phyloP scores from a whole-genome alignment of 2,797 vertebrate species.

The Phrynocephalus vlangalii region DNA sequence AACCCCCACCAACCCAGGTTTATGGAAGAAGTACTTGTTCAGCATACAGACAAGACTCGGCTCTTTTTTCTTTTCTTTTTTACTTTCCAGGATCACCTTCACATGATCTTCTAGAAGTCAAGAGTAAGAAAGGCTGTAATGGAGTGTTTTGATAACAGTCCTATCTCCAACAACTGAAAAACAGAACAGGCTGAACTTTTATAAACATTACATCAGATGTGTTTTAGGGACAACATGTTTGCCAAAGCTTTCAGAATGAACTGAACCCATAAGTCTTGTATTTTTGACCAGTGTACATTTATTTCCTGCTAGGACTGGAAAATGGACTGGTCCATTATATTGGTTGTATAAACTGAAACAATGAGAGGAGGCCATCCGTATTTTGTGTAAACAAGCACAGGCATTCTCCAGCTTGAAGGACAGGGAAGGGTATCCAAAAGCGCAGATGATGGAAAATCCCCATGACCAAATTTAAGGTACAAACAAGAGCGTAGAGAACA shows the following conservation, averaged over 20 bases:
- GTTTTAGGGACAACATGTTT: conserved; percentile 78
- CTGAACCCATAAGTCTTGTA: conserved; percentile 57
- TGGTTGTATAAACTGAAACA: conserved; percentile 72
- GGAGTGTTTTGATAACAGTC: conserved; percentile 62
- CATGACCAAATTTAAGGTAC: not conserved
- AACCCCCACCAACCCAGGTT: not conserved
- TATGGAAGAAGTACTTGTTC: not conserved
- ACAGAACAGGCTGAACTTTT: conserved; percentile 61
- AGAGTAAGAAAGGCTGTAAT: conserved; percentile 48
- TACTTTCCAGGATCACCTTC: conserved; percentile 32
- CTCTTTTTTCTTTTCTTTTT: not conserved
- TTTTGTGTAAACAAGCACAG: conserved; percentile 83
- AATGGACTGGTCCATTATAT: conserved; percentile 51
- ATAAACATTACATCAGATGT: conserved; percentile 77
- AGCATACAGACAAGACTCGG: not conserved
- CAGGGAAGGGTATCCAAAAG: conserved; percentile 66
- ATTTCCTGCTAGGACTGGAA: conserved; percentile 78
- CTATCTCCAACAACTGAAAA: conserved; percentile 49
- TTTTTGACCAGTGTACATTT: conserved; percentile 57
- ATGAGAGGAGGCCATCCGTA: conserved; percentile 61
- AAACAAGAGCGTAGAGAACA: not conserved
- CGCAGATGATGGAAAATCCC: conserved; percentile 61
- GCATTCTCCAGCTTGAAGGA: conserved; percentile 64
- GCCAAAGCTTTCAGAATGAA: conserved; percentile 76
- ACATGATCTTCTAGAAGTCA: conserved; percentile 55